A percentile compares a stretch with the other conserved stretches of the same genome.
Evolutionary conservation across 2,888 invertebrate genomes (phyloP).

Genomic region (Pinctada fucata): DNA sequence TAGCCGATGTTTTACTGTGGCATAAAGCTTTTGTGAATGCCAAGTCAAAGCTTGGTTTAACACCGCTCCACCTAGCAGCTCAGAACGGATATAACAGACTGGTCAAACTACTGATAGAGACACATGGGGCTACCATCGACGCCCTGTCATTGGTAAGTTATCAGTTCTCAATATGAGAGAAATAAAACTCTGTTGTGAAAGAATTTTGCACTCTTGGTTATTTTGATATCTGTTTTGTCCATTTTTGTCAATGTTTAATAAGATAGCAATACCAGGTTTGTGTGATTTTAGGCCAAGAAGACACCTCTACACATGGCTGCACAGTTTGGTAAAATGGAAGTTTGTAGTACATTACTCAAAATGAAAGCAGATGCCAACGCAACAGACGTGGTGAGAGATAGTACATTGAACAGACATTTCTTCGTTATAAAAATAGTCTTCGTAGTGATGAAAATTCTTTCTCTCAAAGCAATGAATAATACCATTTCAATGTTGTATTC

Average conservation of each 20-base stretch:
- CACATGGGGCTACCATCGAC: conserved; percentile 96
- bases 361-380: conserved; percentile 97
- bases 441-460: too few relatives aligned
- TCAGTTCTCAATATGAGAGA: too few relatives aligned
- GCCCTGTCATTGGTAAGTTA: conserved; percentile 88
- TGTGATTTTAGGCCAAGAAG: conserved; percentile 90
- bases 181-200: too few relatives aligned
- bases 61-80: conserved; percentile 96
- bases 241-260: too few relatives aligned
- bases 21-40: conserved; percentile 99
- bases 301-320: conserved; percentile 98
- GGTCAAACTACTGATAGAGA: conserved; percentile 94
- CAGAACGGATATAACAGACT: conserved; percentile 95
- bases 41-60: conserved; percentile 96
- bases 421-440: too few relatives aligned
- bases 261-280: too few relatives aligned
- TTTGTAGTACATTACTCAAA: conserved; percentile 92
- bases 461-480: too few relatives aligned
- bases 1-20: conserved; percentile 86
- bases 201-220: too few relatives aligned
- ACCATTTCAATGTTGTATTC: too few relatives aligned
- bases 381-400: conserved; percentile 83
- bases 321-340: conserved; percentile 96
- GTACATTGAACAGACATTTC: too few relatives aligned
- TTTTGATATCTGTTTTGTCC: too few relatives aligned